Evolutionary conservation across 2,888 invertebrate species (phyloP), one percentile per base, ranked within the genome.

Genomic region (Temnothorax unifasciatus): DNA sequence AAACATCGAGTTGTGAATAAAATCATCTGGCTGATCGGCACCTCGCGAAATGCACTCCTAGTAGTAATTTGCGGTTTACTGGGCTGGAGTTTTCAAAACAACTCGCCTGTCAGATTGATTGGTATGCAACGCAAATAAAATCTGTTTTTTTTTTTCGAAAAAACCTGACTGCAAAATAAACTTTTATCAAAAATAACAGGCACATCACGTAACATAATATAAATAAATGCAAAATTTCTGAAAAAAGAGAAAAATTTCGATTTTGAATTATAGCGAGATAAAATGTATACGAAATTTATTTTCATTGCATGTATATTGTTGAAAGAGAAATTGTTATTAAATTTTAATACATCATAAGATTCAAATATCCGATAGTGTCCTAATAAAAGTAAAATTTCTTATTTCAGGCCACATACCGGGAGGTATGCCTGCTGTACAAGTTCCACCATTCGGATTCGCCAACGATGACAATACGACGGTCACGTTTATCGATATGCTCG

Each of bases 11-110:
- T 96, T 71, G 92, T 97, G 38, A 97, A 97, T 90, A 97, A 97
- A 94, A 93, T 96, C 4, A 94, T 97, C 89, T 98, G 98, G 97
- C 95, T 98, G 86, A 95, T 97, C 90, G 97, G 97, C 83, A 97
- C 98, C 1, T 97, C 98, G 18, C 96, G 98, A 86, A 98, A 98
- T 95, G 98, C 98, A 29, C 96, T 98, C 90, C 96, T 98, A 83
- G 98, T 98, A n/a, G 95, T 98, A 21, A 94, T 96, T 29, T 97
- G 97, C 90, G 97, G 97, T 83, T 94, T 96, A 79, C 95, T 98
- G 84, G 97, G 97, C 88, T 97, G 95, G 95, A 96, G 96, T 91
- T 96, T 97, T 91, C 96, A 95, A 4, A 96, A 95, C 13, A 91
- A 94, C 3, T 93, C 96, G 11, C 97, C 97, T 5, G 96, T 97